Evolutionary conservation across 2,888 invertebrate species (phyloP).

Genomic region (Drosophila tanythrix): DNA sequence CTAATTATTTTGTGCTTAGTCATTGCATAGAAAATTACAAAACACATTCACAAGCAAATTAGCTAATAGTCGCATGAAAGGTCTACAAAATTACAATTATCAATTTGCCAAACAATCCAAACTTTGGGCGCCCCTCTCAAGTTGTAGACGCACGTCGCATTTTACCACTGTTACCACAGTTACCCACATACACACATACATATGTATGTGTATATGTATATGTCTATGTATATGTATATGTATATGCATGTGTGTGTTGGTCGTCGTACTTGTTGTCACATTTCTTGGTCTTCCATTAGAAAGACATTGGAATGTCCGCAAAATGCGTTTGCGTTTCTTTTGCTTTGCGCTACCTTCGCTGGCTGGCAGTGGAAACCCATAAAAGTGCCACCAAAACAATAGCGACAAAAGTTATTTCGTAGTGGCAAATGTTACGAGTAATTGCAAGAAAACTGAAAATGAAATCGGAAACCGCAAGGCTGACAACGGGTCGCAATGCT

Average conservation of each 20-base stretch:
- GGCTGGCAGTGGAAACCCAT: constrained; percentile 55
- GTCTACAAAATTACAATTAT: constrained; percentile 1
- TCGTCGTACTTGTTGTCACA: constrained; percentile 49
- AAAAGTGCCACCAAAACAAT: constrained; percentile 56
- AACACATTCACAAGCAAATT: not conserved
- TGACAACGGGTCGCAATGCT: constrained; percentile 14
- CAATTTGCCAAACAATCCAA: constrained; percentile 29
- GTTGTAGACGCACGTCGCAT: constrained; percentile 13
- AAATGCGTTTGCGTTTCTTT: constrained; percentile 21
- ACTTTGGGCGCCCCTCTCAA: constrained; percentile 30
- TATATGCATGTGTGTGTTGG: not conserved
- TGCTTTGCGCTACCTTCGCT: constrained; percentile 26
- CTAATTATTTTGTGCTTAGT: not conserved
- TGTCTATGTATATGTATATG: not conserved
- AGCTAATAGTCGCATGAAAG: constrained; percentile 19
- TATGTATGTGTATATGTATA: not conserved
- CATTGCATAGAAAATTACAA: not conserved
- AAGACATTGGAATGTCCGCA: constrained; percentile 69
- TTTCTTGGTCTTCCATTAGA: constrained; percentile 79
- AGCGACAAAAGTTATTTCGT: constrained; percentile 45
- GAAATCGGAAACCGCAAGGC: constrained; percentile 37
- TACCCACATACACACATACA: not conserved
- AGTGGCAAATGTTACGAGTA: constrained; percentile 44
- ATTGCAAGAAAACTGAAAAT: constrained; percentile 63
- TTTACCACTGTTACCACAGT: constrained; percentile 6